Conservation (phyloP, 2,888 invertebrate genomes). For the Odontothrips loti region DNA sequence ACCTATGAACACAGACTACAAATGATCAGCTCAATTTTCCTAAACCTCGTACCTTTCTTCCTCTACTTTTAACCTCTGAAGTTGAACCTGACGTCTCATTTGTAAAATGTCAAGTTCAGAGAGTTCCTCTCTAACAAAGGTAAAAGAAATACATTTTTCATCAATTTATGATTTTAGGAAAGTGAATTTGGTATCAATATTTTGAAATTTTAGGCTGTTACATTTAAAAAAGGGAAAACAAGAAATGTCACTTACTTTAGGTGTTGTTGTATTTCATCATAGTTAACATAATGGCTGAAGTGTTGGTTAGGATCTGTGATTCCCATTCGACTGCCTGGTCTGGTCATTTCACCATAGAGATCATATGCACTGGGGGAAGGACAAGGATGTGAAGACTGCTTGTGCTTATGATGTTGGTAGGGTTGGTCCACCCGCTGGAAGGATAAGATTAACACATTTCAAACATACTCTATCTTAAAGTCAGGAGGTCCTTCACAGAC, state of each 20-base stretch:
- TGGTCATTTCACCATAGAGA: slow-evolving; percentile 49
- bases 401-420: slow-evolving; percentile 32
- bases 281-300: slow-evolving; percentile 74
- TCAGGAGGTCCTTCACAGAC: not conserved
- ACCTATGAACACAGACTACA: slow-evolving; percentile 26
- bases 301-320: slow-evolving; percentile 52
- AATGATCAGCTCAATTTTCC: slow-evolving; percentile 9
- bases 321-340: slow-evolving; percentile 55
- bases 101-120: slow-evolving; percentile 76
- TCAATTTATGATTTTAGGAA: no score
- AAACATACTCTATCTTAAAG: not conserved
- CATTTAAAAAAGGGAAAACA: slow-evolving; percentile 48
- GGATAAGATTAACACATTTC: slow-evolving; percentile 16
- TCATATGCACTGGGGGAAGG: slow-evolving; percentile 40
- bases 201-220: slow-evolving; percentile 69
- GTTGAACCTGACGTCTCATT: slow-evolving; percentile 74
- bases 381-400: not conserved
- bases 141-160: slow-evolving; percentile 40
- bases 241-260: slow-evolving; percentile 60
- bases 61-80: slow-evolving; percentile 73
- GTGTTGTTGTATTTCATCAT: slow-evolving; percentile 79
- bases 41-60: slow-evolving; percentile 66
- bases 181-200: slow-evolving; percentile 49
- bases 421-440: slow-evolving; percentile 42
- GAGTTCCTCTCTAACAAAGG: slow-evolving; percentile 64